Evolutionary conservation across 2,888 invertebrate species (phyloP), one percentile per base, ranked within the genome.

Genomic region (Eupithecia exiguata): DNA sequence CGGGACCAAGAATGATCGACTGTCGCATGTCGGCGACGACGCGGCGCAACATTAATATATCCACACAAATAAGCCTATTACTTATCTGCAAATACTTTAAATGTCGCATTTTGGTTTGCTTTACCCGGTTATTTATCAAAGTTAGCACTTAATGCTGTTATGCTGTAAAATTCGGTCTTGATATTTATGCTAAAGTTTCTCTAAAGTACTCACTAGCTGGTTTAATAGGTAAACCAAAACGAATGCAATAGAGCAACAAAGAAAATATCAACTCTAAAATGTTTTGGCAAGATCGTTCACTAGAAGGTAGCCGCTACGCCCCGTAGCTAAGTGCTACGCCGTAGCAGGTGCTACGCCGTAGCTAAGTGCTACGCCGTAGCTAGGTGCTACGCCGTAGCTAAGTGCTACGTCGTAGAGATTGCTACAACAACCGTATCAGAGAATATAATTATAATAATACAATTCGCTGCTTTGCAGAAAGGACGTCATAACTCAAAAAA

Each of bases 21-120:
- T 62, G 62, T 18, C 62, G 62, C n/a, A n/a, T n/a, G n/a, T n/a
- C n/a, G n/a, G n/a, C n/a, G n/a, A 18, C 62, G 62, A 62, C 62
- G 62, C 35, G 58, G 25, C 62, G 35, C 18, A 62, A 62, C 35
- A 62, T 35, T 9, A 18, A 62, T 62, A 62, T 18, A 62, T 35
- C 62, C 35, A 12, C 18, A 9, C 30, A 62, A 62, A 35, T 7
- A 30, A 61, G 61, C 14, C 25, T 16, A 30, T 61, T 16, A 61
- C 21, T 25, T 30, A 1, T 16, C 30, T 16, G 16, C 61, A 30
- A 61, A 25, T 61, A 25, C 25, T 25, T 16, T 16, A 16, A 25
- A 30, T 14, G 30, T 30, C 61, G 61, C 61, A 6, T 9, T 58
- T 58, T 58, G 25, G 5, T 25, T 12, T 25, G 58, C 12, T 58